These are phyloP conservation scores for Sebastes matsubarae DNA, from an alignment of 2,797 vertebrate genomes.

Conservation along the genomic window DNA sequence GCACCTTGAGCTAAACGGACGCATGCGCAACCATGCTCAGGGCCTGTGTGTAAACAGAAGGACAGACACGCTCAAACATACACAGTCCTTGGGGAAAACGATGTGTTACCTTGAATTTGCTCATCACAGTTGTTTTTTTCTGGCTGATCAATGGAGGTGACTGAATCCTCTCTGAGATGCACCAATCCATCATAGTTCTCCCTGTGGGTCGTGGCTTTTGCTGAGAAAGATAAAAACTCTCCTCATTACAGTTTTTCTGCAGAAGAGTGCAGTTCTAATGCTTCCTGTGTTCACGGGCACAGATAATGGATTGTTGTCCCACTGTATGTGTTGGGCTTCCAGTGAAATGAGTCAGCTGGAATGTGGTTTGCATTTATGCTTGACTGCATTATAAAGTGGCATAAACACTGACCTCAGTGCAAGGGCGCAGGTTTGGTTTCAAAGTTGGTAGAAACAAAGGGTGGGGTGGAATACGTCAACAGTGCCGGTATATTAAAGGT, in stretches of 20 bases:
- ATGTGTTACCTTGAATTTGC: slow-evolving; percentile 29
- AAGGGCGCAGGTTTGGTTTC: slow-evolving; percentile 33
- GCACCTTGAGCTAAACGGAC: neutral
- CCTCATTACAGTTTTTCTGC: slow-evolving; percentile 4
- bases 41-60: slow-evolving; percentile 15
- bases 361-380: slow-evolving; percentile 63
- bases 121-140: neutral
- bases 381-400: slow-evolving; percentile 49
- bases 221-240: slow-evolving; percentile 2
- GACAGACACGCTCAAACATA: neutral
- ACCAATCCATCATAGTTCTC: slow-evolving; percentile 18
- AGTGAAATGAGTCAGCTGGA: slow-evolving; percentile 56
- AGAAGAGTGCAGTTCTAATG: neutral
- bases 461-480: slow-evolving; percentile 27
- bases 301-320: slow-evolving; percentile 31
- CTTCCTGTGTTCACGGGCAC: slow-evolving; percentile 5
- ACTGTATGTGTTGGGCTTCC: slow-evolving; percentile 34
- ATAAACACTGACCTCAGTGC: slow-evolving; percentile 51
- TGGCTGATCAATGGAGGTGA: slow-evolving; percentile 34
- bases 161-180: slow-evolving; percentile 18
- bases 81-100: neutral
- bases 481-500: neutral
- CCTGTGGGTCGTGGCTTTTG: neutral
- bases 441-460: slow-evolving; percentile 26
- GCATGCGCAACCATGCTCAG: neutral